Evolutionary conservation across 2,888 invertebrate species (phyloP), one percentile per base, ranked within the genome.

Genomic region (Leucophora obtusa): DNA sequence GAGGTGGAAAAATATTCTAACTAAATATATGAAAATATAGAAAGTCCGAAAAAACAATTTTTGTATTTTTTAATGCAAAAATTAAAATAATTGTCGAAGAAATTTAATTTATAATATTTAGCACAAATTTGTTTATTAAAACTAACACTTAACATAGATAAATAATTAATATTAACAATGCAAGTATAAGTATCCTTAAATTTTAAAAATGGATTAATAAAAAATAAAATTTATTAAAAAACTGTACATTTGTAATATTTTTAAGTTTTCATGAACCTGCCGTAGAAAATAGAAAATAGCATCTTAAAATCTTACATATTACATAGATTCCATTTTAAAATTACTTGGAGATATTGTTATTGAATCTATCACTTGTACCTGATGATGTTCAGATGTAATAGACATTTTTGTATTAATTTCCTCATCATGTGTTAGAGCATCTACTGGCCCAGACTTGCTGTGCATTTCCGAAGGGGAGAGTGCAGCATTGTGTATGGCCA

Each of bases 261-360:
- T 11, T 38, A 38, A 14, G 62, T 70, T 17, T 74, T 62, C 24
- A n/a, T 35, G 11, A 14, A 59, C 38, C 43, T 65, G 53, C 21
- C 54, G 53, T 35, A 38, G 15, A 4, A 5, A 47, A 63, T 35
- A 38, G 15, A 4, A 5, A 47, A 63, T 65, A 70, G 35, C 47
- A 18, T 54, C 53, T 56, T 28, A 38, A 69, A 8, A 62, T 79
- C 82, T 87, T 89, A 90, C 84, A 90, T 89, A 78, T 87, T 89
- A 90, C 84, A 90, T 89, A 78, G 89, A 87, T 84, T 90, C 90
- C 79, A 90, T 90, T 86, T 90, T 90, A 73, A 90, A 90, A 82
- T 86, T 87, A 58, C 86, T 86, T 11, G 90, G 89, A 14, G 90
- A 89, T 85, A 90, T 89, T 68, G 89, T 89, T 69, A 90, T 88